Percentiles rank a stretch among this genome's conserved stretches.
Conservation (phyloP, 2,113 vertebrate species). For the Callospermophilus lateralis region DNA sequence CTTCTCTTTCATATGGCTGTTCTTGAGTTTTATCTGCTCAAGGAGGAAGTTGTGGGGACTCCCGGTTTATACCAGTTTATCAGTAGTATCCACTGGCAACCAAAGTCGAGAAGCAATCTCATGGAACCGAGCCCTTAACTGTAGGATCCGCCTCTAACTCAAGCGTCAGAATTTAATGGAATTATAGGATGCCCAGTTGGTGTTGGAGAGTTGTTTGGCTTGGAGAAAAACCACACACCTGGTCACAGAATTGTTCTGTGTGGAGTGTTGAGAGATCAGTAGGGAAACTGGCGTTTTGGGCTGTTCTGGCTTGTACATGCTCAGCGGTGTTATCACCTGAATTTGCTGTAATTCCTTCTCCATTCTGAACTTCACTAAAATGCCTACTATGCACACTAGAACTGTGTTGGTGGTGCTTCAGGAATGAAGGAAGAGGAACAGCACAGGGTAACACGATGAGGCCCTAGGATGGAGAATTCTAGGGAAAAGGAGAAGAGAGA, state of each 20-base stretch:
- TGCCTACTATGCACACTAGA: background rate
- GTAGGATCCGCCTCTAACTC: background rate
- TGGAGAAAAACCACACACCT: background rate
- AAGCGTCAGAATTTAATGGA: background rate
- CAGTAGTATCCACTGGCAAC: background rate
- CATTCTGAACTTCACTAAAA: background rate
- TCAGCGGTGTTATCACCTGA: background rate
- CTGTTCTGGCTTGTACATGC: background rate
- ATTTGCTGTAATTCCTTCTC: background rate
- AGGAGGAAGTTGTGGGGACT: background rate
- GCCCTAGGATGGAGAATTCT: background rate
- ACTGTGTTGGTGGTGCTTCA: background rate
- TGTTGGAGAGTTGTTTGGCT: background rate
- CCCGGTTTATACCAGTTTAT: background rate
- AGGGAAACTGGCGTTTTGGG: background rate
- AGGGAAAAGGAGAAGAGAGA: no score
- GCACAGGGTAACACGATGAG: background rate
- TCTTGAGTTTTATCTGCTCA: background rate
- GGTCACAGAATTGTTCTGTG: background rate
- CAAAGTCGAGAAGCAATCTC: background rate
- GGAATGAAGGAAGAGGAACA: background rate
- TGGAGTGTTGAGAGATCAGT: background rate
- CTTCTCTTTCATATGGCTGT: background rate
- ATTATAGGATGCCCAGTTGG: no score
- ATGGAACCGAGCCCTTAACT: background rate